Percentiles rank a stretch among this genome's conserved stretches.
These are phyloP conservation scores for Beroe ovata DNA, from an alignment of 37 sponge, comb jelly and placozoan genomes.

Conservation along the genomic window DNA sequence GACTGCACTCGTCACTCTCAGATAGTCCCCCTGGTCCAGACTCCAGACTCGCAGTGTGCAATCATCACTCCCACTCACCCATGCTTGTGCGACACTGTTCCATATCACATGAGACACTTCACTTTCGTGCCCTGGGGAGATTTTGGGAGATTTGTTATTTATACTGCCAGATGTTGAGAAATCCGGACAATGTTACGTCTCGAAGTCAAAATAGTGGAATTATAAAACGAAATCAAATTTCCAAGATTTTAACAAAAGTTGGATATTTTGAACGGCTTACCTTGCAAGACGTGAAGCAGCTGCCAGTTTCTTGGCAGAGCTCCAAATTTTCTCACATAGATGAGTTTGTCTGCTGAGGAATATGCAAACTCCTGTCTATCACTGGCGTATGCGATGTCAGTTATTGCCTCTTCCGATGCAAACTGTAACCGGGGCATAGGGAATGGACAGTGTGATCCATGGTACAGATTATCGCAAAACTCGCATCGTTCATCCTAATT, in stretches of 20 bases:
- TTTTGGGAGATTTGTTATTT: no score
- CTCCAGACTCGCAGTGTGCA: constrained; percentile 33
- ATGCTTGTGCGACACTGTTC: background rate
- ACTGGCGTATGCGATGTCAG: constrained; percentile 19
- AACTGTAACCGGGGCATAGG: no score
- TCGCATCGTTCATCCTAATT: no score
- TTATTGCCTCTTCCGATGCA: constrained; percentile 33
- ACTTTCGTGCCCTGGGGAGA: constrained; percentile 56
- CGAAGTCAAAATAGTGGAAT: no score
- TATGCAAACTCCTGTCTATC: constrained; percentile 35
- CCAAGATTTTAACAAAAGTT: no score
- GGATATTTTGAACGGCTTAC: no score
- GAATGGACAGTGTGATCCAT: no score
- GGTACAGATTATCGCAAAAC: no score
- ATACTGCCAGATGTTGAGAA: no score
- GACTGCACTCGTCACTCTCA: background rate
- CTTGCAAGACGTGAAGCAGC: constrained; percentile 43
- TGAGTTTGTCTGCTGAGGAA: constrained; percentile 42
- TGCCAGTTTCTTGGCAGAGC: background rate
- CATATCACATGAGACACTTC: constrained; percentile 46
- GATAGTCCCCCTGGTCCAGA: background rate
- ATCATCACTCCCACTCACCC: constrained; percentile 50
- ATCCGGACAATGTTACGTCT: no score
- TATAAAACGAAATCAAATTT: no score
- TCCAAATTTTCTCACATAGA: constrained; percentile 4